phyloP scores from a whole-genome alignment of 1,140 invertebrate species.

The Myzus persicae region DNA sequence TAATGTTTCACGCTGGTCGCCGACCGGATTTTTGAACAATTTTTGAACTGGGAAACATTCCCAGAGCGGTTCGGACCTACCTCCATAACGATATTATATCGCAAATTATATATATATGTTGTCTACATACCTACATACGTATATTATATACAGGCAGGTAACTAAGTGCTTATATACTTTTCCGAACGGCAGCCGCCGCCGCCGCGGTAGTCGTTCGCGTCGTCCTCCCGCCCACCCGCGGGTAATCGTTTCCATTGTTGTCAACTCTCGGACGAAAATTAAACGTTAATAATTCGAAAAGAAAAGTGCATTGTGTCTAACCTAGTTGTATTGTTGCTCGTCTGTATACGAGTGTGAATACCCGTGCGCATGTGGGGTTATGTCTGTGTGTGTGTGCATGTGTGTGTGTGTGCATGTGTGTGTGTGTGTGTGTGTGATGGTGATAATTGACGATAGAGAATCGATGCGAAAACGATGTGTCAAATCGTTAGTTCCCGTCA shows the following conservation, averaged over 20 bases:
- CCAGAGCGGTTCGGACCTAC: neutral
- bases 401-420: conserved; percentile 14
- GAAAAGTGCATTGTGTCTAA: conserved; percentile 50
- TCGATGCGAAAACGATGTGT: conserved; percentile 42
- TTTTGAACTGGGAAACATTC: too few species aligned
- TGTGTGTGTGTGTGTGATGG: conserved; percentile 17
- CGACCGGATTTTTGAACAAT: neutral
- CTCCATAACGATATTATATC: neutral
- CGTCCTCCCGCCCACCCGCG: neutral
- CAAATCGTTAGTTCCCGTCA: conserved; percentile 30
- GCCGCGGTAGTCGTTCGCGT: neutral
- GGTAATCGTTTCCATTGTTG: conserved; percentile 47
- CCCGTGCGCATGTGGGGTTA: neutral
- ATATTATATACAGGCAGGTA: neutral
- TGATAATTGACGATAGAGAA: conserved; percentile 52
- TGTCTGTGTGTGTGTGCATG: neutral
- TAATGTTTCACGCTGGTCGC: neutral
- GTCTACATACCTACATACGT: too few species aligned
- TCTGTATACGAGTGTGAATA: neutral
- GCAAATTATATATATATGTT: neutral
- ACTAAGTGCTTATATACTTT: neutral
- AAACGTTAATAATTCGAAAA: conserved; percentile 46
- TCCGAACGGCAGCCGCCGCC: neutral
- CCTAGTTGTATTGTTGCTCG: conserved; percentile 43
- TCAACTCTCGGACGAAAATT: conserved; percentile 19